Evolutionary conservation across 2,113 vertebrate genomes (phyloP).

Genomic region (Galemys pyrenaicus): DNA sequence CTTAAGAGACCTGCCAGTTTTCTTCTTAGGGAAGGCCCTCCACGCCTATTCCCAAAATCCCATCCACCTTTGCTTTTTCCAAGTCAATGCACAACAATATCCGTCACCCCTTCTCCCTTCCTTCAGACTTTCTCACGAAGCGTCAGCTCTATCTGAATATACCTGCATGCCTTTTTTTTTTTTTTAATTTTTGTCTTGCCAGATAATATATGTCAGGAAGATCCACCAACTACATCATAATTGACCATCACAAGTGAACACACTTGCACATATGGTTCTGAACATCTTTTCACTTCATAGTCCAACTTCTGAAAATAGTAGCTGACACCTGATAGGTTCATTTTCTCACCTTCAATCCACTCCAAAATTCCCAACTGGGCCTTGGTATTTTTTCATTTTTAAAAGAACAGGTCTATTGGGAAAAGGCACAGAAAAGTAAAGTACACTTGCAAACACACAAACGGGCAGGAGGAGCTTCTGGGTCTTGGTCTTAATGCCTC

Average conservation of each 20-base stretch:
- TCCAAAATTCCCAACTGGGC: background rate
- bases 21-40: background rate
- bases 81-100: background rate
- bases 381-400: too few relatives aligned
- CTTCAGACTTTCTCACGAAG: background rate
- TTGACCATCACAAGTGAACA: background rate
- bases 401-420: too few relatives aligned
- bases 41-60: background rate
- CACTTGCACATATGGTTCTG: background rate
- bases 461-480: too few relatives aligned
- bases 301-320: background rate
- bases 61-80: background rate
- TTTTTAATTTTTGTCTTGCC: background rate
- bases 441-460: too few relatives aligned
- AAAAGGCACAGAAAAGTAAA: too few relatives aligned
- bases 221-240: background rate
- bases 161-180: background rate
- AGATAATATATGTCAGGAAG: background rate
- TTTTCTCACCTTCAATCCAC: background rate
- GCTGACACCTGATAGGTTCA: background rate
- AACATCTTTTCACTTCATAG: background rate
- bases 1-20: background rate
- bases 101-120: background rate
- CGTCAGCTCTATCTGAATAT: background rate
- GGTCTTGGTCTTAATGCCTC: background rate